A percentile compares a stretch with the other conserved stretches of the same genome.
These are phyloP conservation scores for Diadromus collaris DNA, from an alignment of 2,888 invertebrate genomes.

Conservation along the genomic window DNA sequence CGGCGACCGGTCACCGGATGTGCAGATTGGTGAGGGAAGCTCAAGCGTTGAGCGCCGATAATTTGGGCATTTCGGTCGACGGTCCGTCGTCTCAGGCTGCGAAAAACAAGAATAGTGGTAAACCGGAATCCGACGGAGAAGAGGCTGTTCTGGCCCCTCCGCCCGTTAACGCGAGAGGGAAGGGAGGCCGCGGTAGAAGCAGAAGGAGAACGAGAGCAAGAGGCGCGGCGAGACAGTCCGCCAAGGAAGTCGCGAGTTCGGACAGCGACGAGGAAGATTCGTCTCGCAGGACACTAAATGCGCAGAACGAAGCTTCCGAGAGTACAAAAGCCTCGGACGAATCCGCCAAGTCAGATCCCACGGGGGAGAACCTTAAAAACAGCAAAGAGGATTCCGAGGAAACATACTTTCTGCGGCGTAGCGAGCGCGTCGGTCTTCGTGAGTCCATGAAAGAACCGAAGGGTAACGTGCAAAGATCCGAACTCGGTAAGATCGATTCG, in stretches of 20 bases:
- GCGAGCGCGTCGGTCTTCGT: conserved; percentile 69
- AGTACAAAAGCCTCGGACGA: conserved; percentile 29
- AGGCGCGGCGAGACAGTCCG: conserved; percentile 26
- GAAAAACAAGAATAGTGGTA: conserved; percentile 36
- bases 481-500: conserved; percentile 72
- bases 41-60: conserved; percentile 61
- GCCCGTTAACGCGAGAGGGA: conserved; percentile 16
- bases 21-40: conserved; percentile 83
- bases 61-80: conserved; percentile 46
- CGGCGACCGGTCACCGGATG: conserved; percentile 85
- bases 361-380: conserved; percentile 41
- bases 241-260: conserved; percentile 65
- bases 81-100: background rate
- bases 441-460: conserved; percentile 67
- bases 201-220: conserved; percentile 39
- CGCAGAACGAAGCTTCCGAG: conserved; percentile 21
- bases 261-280: conserved; percentile 73
- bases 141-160: conserved; percentile 30
- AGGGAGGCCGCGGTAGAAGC: conserved; percentile 24
- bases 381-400: conserved; percentile 62
- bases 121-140: conserved; percentile 53
- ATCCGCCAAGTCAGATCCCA: conserved; percentile 24
- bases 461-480: conserved; percentile 72
- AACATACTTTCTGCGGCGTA: conserved; percentile 62
- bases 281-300: conserved; percentile 58